These are phyloP conservation scores for Nebria salina DNA, from an alignment of 2,888 invertebrate genomes.

Conservation along the genomic window DNA sequence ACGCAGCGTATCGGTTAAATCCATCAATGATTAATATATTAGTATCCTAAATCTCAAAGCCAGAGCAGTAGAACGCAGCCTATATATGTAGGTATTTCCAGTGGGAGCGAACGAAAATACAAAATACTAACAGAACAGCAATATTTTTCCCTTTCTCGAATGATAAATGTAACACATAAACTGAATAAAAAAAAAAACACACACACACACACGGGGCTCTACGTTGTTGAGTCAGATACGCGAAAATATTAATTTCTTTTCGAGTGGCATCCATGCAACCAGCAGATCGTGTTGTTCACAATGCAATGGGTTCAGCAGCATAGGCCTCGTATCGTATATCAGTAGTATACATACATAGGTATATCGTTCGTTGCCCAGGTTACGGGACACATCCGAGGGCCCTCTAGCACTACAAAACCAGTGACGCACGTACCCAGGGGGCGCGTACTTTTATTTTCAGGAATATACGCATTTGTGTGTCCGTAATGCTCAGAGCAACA, in stretches of 20 bases:
- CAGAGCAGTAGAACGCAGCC: slow-evolving; percentile 12
- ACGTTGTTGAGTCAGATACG: slow-evolving; percentile 43
- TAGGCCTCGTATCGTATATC: slow-evolving; percentile 13
- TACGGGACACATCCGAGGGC: slow-evolving; percentile 11
- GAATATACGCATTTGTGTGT: slow-evolving; percentile 4
- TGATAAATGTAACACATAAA: slow-evolving; percentile 46
- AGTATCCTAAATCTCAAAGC: slow-evolving; percentile 44
- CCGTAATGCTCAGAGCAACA: background rate
- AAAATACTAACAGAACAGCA: slow-evolving; percentile 42
- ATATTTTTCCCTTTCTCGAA: slow-evolving; percentile 45
- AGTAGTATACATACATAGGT: background rate
- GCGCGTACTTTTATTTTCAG: slow-evolving; percentile 1
- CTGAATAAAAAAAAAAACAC: slow-evolving; percentile 41
- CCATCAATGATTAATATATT: slow-evolving; percentile 46
- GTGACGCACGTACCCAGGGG: background rate
- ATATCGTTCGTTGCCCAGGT: slow-evolving; percentile 8
- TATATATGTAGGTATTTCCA: slow-evolving; percentile 19
- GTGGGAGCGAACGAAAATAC: slow-evolving; percentile 32
- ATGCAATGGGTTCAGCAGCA: slow-evolving; percentile 28
- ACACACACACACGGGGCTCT: background rate
- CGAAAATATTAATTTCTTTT: slow-evolving; percentile 46
- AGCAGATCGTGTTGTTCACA: slow-evolving; percentile 32
- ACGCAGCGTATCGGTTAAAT: slow-evolving; percentile 38
- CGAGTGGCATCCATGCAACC: slow-evolving; percentile 25
- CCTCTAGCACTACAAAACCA: slow-evolving; percentile 5